Evolutionary conservation across 2,888 invertebrate species (phyloP).

Genomic region (Lordiphosa fenestrarum): DNA sequence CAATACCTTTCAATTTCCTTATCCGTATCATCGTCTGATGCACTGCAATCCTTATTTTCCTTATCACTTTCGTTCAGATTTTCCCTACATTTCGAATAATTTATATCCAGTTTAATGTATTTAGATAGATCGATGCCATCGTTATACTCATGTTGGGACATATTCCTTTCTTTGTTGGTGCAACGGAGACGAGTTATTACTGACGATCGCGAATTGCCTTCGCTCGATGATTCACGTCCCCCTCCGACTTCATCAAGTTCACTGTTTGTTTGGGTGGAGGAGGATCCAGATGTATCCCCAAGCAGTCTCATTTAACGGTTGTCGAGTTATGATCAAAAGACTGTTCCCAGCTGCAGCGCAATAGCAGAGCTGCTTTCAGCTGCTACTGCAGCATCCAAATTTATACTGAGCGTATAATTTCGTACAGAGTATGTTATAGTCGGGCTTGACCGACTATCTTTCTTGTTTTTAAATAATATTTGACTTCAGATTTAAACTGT

Average conservation of each 20-base stretch:
- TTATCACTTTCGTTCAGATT: conserved; percentile 59
- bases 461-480: too few relatives aligned
- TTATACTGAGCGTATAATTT: too few relatives aligned
- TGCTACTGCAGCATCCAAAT: too few relatives aligned
- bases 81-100: conserved; percentile 40
- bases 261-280: conserved; percentile 3
- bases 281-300: conserved; percentile 48
- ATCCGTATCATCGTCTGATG: conserved; percentile 64
- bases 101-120: conserved; percentile 65
- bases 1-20: conserved; percentile 76
- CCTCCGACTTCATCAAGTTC: not conserved
- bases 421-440: too few relatives aligned
- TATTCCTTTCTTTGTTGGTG: conserved; percentile 1
- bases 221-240: not conserved
- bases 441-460: too few relatives aligned
- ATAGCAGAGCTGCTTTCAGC: too few relatives aligned
- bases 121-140: conserved; percentile 66
- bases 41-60: conserved; percentile 28
- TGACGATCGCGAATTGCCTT: not conserved
- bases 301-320: conserved; percentile 49
- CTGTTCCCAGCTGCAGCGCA: too few relatives aligned
- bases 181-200: not conserved
- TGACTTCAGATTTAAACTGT: too few relatives aligned
- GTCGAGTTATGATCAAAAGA: too few relatives aligned
- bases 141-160: conserved; percentile 45